Evolutionary conservation across 2,113 vertebrate species (phyloP), one percentile per base, ranked within the genome.

Genomic region (Nesoenas mayeri): DNA sequence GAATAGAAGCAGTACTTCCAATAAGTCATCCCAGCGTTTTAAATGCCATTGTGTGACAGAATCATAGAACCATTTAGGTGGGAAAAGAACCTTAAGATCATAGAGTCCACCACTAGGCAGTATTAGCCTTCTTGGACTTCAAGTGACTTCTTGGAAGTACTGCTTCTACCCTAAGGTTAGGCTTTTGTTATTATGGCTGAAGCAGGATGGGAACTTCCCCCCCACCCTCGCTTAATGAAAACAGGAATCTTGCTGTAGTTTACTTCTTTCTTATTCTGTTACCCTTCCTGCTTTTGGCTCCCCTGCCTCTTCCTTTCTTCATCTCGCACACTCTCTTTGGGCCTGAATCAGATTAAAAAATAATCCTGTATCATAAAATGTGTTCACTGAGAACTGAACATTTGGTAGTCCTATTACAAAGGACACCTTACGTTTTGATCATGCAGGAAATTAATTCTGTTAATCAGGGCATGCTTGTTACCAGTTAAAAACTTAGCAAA

Each of bases 401-500:
- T 87, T 69, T 85, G 71, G 73, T 54, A 93, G 83, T 74, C 38
- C 65, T 86, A 53, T 67, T 80, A 71, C 32, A 91, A 94, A 92
- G 67, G 82, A 93, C 44, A 94, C 0, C 0, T 5, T 73, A 47
- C 34, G 51, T 93, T 97, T 90, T 89, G 69, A 93, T 92, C 79
- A 92, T 91, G 48, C 56, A 88, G 56, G 75, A 96, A 96, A 94
- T 93, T 74, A 93, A 95, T 84, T 83, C 75, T 80, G 42, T 62
- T 95, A 90, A 96, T 92, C 88, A 88, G 36, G 62, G 20, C 34
- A 78, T 60, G 75, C 77, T 86, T 92, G 28, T 86, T 96, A 88
- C n/a, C 69, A 51, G 64, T 62, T 86, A 74, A 92, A 95, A 91
- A 80, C 54, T 80, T 92, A 85, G 60, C 60, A 48, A 86, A 80